phyloP scores from a whole-genome alignment of 2,888 invertebrate genomes.

The Lutraria lutraria region DNA sequence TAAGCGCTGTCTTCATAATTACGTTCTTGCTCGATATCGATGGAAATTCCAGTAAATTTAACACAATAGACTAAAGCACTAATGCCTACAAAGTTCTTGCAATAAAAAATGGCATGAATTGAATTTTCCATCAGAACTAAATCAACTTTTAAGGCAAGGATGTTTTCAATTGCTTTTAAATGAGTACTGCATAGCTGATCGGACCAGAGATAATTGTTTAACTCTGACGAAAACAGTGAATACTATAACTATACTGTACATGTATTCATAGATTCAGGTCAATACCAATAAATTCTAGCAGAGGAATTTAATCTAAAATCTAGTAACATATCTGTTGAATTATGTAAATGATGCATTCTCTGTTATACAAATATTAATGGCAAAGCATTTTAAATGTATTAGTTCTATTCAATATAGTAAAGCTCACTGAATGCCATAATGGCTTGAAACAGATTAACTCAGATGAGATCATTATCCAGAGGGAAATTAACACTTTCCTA shows the following conservation, averaged over 20 bases:
- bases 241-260: no score
- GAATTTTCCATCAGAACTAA: background rate
- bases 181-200: background rate
- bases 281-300: no score
- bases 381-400: background rate
- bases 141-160: background rate
- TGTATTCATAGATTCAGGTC: no score
- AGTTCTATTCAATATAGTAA: background rate
- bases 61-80: no score
- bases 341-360: background rate
- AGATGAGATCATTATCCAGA: background rate
- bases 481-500: background rate
- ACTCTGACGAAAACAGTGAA: no score
- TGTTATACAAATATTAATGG: slow-evolving; percentile 13
- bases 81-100: background rate
- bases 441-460: background rate
- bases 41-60: no score
- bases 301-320: background rate
- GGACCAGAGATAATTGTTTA: background rate
- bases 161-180: background rate
- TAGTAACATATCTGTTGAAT: background rate
- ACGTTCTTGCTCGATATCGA: no score
- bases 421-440: background rate
- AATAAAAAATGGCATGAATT: background rate
- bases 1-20: no score